Evolutionary conservation across 2,113 vertebrate genomes (phyloP), one percentile per base, ranked within the genome.

Genomic region (Myodes glareolus): DNA sequence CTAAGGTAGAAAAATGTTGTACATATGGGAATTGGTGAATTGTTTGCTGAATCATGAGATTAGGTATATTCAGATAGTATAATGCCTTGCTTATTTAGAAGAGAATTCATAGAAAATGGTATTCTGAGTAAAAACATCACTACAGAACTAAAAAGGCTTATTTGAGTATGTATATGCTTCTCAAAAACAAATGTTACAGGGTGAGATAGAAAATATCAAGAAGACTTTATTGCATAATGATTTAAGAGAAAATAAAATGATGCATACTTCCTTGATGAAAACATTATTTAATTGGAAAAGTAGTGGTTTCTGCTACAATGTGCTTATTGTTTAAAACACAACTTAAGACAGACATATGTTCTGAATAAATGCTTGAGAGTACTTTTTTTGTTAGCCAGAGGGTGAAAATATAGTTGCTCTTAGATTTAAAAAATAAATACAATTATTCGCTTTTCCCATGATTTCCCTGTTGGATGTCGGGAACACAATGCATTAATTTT

Each of bases 21-120:
- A 65, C 42, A 61, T 96, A 80, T 95, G 88, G 65, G 97, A 97
- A 97, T 98, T 97, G 84, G 39, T 76, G 89, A 97, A 94, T 97
- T 97, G 88, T 95, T 94, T 87, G 86, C 70, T 0, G 1, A 86
- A 78, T 75, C 21, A 47, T 76, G 45, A 93, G 92, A 95, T 94
- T 92, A 92, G 47, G 14, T 76, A 39, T 68, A 77, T 50, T 91
- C 42, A 4, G 16, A 39, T 86, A 36, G 9, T 25, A 47, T 36
- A 87, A 92, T 95, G 65, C 29, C 72, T 10, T 91, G 16, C 55
- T 55, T 65, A 75, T 27, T 25, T 33, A 52, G 8, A 0, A 73
- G 85, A 73, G 29, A 89, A 89, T 77, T 72, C 12, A 73, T 5
- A 72, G 42, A 70, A 23, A 68, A 65, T 29, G 0, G 19, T 47